Conservation (phyloP, 92 coral and sea anemone species). For the Nematostella vectensis region DNA sequence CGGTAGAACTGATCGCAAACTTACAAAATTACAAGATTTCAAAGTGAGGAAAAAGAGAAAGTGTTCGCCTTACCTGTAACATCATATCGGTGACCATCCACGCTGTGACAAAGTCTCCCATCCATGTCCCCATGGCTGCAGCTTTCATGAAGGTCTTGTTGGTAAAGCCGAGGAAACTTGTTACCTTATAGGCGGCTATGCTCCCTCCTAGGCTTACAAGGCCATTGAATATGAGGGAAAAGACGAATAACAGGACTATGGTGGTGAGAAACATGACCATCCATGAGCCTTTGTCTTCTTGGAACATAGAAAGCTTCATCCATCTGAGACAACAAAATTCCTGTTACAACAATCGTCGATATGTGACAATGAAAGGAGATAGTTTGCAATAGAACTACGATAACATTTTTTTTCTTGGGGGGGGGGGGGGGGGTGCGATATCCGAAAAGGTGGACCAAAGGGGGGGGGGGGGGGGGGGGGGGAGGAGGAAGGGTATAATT, state of each 20-base stretch:
- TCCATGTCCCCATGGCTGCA: constrained; percentile 98
- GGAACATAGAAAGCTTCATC: constrained; percentile 72
- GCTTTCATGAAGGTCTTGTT: constrained; percentile 94
- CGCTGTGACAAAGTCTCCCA: constrained; percentile 97
- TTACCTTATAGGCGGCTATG: constrained; percentile 48
- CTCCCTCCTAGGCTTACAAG: constrained; percentile 63
- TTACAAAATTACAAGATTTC: no score
- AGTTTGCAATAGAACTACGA: no score
- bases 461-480: no score
- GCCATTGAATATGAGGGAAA: constrained; percentile 85
- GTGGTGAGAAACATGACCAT: constrained; percentile 93
- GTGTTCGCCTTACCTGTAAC: constrained; percentile 64
- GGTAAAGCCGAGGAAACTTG: constrained; percentile 60
- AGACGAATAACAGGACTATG: constrained; percentile 62
- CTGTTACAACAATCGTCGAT: no score
- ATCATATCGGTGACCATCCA: constrained; percentile 99
- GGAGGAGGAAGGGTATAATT: no score
- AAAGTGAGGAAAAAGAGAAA: no score
- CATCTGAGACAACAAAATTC: constrained; percentile 6
- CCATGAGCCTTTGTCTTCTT: constrained; percentile 85
- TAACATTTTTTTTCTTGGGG: no score
- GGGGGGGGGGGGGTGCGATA: no score
- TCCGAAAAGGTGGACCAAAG: no score
- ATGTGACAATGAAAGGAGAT: no score
- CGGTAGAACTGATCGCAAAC: no score